These are phyloP conservation scores for Orthonevra nobilis DNA, from an alignment of 2,888 invertebrate species.

Conservation along the genomic window DNA sequence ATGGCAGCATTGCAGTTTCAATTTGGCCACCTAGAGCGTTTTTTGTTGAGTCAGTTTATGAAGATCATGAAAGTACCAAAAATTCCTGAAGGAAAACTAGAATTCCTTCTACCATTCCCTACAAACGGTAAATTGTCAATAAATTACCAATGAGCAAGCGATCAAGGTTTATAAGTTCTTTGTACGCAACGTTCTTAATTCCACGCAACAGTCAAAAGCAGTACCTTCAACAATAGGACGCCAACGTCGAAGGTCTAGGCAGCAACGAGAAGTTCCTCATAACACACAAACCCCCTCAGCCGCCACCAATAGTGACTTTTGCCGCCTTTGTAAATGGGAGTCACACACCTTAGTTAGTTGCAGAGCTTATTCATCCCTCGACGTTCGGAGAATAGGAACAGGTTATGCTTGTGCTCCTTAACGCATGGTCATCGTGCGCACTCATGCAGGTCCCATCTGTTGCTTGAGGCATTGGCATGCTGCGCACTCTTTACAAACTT, in stretches of 20 bases:
- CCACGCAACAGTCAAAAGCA: not conserved
- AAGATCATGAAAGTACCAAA: no score
- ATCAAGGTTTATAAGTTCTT: not conserved
- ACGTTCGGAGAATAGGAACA: not conserved
- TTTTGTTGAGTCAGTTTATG: not conserved
- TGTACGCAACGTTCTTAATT: not conserved
- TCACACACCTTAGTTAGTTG: not conserved
- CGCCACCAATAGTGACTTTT: not conserved
- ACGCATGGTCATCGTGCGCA: not conserved
- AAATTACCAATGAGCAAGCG: no score
- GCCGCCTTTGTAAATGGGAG: not conserved
- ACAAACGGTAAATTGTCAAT: no score
- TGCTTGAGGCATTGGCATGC: no score
- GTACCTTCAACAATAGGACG: not conserved
- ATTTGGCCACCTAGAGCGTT: not conserved
- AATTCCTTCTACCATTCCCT: not conserved
- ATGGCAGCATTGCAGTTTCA: no score
- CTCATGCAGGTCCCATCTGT: not conserved
- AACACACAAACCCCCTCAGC: not conserved
- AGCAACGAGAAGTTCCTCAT: not conserved
- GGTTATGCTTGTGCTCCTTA: not conserved
- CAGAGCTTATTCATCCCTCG: not conserved
- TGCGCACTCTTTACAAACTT: no score
- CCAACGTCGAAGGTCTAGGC: not conserved
- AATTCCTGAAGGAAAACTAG: no score